Percentiles rank a stretch among this genome's conserved stretches.
phyloP scores from a whole-genome alignment of 2,797 vertebrate species.

The Limnodromus scolopaceus region DNA sequence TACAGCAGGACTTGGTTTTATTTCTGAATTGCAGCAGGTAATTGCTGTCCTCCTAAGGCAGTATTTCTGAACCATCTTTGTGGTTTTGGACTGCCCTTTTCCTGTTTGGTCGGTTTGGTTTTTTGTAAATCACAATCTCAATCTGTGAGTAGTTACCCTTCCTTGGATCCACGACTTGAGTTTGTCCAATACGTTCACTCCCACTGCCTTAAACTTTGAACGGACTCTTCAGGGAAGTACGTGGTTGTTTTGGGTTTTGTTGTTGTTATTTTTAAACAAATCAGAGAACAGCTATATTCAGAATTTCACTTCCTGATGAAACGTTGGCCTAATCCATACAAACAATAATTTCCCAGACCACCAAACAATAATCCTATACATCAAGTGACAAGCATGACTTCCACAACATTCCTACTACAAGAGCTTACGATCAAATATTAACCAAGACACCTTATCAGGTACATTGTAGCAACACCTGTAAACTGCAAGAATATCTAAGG shows the following conservation, averaged over 20 bases:
- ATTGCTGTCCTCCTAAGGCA: not conserved
- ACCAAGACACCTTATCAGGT: not conserved
- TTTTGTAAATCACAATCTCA: not conserved
- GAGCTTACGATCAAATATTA: not conserved
- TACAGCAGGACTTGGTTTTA: not conserved
- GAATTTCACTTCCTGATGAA: not conserved
- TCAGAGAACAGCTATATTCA: not conserved
- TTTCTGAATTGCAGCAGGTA: not conserved
- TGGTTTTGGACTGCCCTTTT: not conserved
- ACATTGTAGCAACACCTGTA: not conserved
- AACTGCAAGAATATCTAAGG: not conserved
- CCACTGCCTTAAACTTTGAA: not conserved
- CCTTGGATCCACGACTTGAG: not conserved
- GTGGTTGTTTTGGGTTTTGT: not conserved
- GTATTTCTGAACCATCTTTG: not conserved
- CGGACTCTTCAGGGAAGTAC: not conserved
- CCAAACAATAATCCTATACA: not conserved
- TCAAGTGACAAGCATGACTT: not conserved
- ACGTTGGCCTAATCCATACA: not conserved
- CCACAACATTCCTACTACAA: not conserved
- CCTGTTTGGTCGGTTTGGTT: not conserved
- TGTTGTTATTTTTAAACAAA: not conserved
- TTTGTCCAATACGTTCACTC: not conserved
- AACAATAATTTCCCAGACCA: not conserved
- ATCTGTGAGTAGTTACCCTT: not conserved